These are phyloP conservation scores for Mimachlamys varia DNA, from an alignment of 2,888 invertebrate genomes.

Conservation along the genomic window DNA sequence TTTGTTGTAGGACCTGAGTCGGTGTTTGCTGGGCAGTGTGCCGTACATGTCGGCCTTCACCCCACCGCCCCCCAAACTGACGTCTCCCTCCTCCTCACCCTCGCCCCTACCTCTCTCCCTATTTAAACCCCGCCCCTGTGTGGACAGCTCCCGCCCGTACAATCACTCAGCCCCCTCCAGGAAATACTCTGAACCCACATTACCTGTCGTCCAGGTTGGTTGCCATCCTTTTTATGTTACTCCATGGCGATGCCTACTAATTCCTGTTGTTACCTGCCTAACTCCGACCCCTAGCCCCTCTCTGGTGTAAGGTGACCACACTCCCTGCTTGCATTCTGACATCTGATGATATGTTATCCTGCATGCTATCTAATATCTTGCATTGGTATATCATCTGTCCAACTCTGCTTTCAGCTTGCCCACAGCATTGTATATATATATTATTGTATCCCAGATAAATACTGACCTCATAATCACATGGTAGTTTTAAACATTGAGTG, in stretches of 20 bases:
- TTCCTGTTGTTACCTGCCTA: neutral
- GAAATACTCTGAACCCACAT: slow-evolving; percentile 4
- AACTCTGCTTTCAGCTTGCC: neutral
- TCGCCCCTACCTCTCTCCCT: slow-evolving; percentile 50
- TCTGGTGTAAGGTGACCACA: neutral
- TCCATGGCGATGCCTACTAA: slow-evolving; percentile 19
- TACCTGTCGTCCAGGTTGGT: slow-evolving; percentile 29
- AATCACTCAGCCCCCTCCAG: neutral
- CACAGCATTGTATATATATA: neutral
- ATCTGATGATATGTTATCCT: neutral
- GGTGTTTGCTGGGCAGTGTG: slow-evolving; percentile 56
- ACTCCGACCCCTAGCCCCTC: neutral
- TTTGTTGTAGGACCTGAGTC: slow-evolving; percentile 62
- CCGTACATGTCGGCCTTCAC: slow-evolving; percentile 69
- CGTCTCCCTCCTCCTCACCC: slow-evolving; percentile 47
- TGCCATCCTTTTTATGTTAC: neutral
- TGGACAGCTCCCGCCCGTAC: slow-evolving; percentile 37
- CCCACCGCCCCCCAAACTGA: slow-evolving; percentile 65
- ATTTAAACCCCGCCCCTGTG: slow-evolving; percentile 48
- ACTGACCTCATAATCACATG: neutral
- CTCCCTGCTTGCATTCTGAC: neutral
- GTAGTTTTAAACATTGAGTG: neutral
- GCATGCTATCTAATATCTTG: slow-evolving; percentile 20
- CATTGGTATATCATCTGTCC: neutral
- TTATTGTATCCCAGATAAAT: neutral